Evolutionary conservation across 1,140 invertebrate species (phyloP).

Genomic region (Scaptomyza pallida): DNA sequence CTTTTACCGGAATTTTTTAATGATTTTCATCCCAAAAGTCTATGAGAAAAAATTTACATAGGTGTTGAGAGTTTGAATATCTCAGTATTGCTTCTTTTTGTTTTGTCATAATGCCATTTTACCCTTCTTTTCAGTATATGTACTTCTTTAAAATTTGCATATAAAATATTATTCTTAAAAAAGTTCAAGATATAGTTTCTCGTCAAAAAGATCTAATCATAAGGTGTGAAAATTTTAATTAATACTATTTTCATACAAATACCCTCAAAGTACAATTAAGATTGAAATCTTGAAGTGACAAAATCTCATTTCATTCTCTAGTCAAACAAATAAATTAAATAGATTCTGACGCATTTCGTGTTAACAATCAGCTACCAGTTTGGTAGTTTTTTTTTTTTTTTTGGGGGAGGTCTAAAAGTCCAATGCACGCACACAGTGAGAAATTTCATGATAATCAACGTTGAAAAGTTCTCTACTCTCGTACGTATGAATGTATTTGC

Average conservation of each 20-base stretch:
- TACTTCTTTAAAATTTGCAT: no score
- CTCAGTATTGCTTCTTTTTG: no score
- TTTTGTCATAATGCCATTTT: no score
- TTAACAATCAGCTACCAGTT: constrained; percentile 17
- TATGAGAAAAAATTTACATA: no score
- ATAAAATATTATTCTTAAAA: no score
- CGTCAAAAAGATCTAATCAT: no score
- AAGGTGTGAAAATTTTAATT: background rate
- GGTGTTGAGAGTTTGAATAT: no score
- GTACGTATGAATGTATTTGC: constrained; percentile 8
- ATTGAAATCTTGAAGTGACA: constrained; percentile 13
- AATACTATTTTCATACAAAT: background rate
- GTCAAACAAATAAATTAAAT: constrained; percentile 1
- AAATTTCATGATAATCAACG: constrained; percentile 49
- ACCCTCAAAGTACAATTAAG: constrained; percentile 16
- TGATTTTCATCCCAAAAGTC: no score
- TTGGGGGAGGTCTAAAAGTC: background rate
- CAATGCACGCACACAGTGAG: constrained; percentile 5
- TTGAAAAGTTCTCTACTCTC: constrained; percentile 24
- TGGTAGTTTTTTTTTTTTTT: background rate
- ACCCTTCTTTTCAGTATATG: no score
- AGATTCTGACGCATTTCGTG: constrained; percentile 13
- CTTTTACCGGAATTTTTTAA: no score
- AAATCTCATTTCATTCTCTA: background rate
- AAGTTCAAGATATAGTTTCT: no score